phyloP scores from a whole-genome alignment of 2,797 vertebrate species.

The Typhlichthys subterraneus region DNA sequence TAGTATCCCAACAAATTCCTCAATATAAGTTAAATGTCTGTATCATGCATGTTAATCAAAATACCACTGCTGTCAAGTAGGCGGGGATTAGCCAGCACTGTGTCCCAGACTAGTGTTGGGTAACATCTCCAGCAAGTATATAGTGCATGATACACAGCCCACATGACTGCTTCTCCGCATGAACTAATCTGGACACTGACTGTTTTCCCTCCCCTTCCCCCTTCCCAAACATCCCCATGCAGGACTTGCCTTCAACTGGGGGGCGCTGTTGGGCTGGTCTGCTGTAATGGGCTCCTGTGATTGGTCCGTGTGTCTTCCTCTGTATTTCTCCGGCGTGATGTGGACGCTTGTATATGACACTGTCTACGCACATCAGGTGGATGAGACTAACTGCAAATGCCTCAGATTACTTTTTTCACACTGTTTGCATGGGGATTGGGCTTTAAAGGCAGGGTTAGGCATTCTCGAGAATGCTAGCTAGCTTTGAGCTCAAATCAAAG shows the following conservation, averaged over 20 bases:
- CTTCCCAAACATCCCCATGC: neutral
- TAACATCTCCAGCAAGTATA: constrained; percentile 49
- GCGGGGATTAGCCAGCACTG: too few relatives aligned
- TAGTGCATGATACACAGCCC: neutral
- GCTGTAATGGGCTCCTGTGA: constrained; percentile 89
- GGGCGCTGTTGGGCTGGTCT: constrained; percentile 92
- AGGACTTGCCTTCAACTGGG: constrained; percentile 97
- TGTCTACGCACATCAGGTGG: constrained; percentile 97
- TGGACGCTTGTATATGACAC: constrained; percentile 97
- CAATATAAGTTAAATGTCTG: too few relatives aligned
- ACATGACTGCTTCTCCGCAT: neutral
- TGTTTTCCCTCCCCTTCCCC: too few relatives aligned
- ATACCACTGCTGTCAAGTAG: too few relatives aligned
- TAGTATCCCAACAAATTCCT: too few relatives aligned
- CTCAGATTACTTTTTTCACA: too few relatives aligned
- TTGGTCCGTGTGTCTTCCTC: constrained; percentile 90
- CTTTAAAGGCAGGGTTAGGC: too few relatives aligned
- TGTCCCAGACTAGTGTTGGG: constrained; percentile 96
- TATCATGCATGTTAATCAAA: too few relatives aligned
- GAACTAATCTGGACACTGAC: neutral
- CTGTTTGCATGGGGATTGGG: too few relatives aligned
- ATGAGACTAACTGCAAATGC: too few relatives aligned
- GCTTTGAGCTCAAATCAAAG: too few relatives aligned
- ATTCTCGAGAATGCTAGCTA: too few relatives aligned
- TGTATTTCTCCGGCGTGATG: constrained; percentile 93